Evolutionary conservation across 2,888 invertebrate species (phyloP).

Genomic region (Aphidoletes aphidimyza): DNA sequence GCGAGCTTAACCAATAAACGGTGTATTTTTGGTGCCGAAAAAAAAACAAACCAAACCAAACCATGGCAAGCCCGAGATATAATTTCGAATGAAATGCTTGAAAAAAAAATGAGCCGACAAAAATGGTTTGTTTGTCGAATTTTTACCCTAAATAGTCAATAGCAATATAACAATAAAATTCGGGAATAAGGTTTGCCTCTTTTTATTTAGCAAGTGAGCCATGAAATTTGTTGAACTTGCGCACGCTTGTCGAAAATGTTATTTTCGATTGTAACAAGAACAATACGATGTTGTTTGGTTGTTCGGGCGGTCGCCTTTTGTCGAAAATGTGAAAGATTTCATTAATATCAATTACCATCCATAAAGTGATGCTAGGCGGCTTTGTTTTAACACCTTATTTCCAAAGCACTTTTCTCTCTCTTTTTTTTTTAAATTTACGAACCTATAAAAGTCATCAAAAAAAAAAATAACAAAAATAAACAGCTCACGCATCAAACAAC

Average conservation of each 20-base stretch:
- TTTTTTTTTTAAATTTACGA: too few species aligned
- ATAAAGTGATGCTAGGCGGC: conserved; percentile 40
- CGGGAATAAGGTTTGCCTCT: not conserved
- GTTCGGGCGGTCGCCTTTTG: not conserved
- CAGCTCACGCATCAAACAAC: not conserved
- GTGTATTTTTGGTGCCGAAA: not conserved
- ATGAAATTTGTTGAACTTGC: conserved; percentile 16
- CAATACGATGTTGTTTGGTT: not conserved
- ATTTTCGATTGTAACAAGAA: not conserved
- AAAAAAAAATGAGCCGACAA: not conserved
- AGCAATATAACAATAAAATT: conserved; percentile 26
- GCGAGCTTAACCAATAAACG: not conserved
- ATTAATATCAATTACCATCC: conserved; percentile 51
- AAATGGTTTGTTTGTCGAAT: conserved; percentile 35
- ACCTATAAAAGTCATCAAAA: conserved; percentile 22
- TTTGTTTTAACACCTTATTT: conserved; percentile 46
- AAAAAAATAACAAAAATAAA: not conserved
- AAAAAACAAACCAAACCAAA: not conserved
- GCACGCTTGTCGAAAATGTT: not conserved
- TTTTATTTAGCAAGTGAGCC: conserved; percentile 36
- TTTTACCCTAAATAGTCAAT: conserved; percentile 22
- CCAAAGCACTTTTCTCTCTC: conserved; percentile 5
- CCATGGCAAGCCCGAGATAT: not conserved
- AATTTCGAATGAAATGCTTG: not conserved
- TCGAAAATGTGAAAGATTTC: conserved; percentile 16